Percentiles rank a stretch among this genome's conserved stretches.
phyloP scores from a whole-genome alignment of 2,113 vertebrate genomes.

The Ochotona curzoniae region DNA sequence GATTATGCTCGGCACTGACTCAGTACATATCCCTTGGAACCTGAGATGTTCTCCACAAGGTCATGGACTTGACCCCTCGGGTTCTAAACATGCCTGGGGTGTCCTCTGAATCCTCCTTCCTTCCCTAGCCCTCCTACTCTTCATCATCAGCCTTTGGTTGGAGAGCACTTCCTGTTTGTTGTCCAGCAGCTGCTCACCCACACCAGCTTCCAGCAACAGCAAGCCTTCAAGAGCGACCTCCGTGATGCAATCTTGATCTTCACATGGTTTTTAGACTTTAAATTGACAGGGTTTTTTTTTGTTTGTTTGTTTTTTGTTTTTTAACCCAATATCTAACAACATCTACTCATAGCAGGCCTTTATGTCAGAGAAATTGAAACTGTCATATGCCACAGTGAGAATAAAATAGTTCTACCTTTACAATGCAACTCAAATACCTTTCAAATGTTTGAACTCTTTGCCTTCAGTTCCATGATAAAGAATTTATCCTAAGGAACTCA shows the following conservation, averaged over 20 bases:
- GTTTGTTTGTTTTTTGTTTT: no score
- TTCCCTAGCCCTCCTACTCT: not conserved
- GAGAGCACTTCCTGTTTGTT: not conserved
- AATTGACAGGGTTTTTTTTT: not conserved
- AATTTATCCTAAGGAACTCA: slow-evolving; percentile 21
- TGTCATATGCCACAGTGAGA: not conserved
- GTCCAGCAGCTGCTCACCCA: not conserved
- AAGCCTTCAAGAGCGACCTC: not conserved
- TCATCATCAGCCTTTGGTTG: no score
- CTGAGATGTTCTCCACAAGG: not conserved
- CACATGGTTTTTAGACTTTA: not conserved
- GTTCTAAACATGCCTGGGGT: not conserved
- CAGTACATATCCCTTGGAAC: not conserved
- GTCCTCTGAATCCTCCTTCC: not conserved
- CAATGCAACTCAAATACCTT: not conserved
- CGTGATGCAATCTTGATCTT: not conserved
- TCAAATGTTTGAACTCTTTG: not conserved
- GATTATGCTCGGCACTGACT: not conserved
- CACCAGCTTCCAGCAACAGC: not conserved
- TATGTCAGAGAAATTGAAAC: slow-evolving; percentile 35
- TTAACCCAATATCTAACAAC: not conserved
- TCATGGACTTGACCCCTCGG: not conserved
- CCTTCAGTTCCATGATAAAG: not conserved
- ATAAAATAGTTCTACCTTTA: slow-evolving; percentile 25
- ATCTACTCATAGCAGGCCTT: not conserved